Base-by-base conservation (phyloP, 2,113 vertebrate genomes). In the Mionectes macconnelli region DNA sequence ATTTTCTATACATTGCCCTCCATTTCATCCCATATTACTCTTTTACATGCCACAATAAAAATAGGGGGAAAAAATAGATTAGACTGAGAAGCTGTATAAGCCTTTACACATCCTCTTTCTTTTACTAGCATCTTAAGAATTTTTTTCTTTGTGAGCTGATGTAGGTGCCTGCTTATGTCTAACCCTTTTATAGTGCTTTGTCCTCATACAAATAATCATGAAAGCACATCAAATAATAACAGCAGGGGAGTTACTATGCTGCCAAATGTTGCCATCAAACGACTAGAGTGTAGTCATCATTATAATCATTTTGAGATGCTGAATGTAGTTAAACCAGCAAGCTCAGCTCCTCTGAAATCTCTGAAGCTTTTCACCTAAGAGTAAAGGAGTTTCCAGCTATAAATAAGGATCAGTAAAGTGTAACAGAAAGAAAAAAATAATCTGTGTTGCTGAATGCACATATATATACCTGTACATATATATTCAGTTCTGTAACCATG, bases 161-260 rank as follows among this genome's bases (percentile, higher is more conserved):
- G 63, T 62, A 85, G 81, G 47, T 94, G 35, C 67, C 82, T 92
- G 52, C 63, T 90, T 95, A 89, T 84, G 45, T 89, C 81, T 93
- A 85, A 80, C 59, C 53, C 64, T 75, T 92, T 93, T 94, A 78
- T 52, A 89, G 67, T 86, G 77, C 60, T 93, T 96, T 94, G 80
- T 92, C 84, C 78, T 96, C 37, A 78, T 73, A 94, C 81, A 97
- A 97, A 95, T 96, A 91, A 94, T 94, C 87, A 87, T 79, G 78
- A 95, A 96, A 95, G 56, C 80, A 88, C 68, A 91, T 91, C 78
- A 97, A 80, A 97, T 93, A 95, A 95, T 93, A 95, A 95, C 90
- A 96, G 84, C 86, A 88, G 86, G 89, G 49, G 93, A 95, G 88
- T 94, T 88, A 78, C 84, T 92, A 35, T 60, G 45, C 90, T 97